Base-by-base conservation (phyloP, 2,888 invertebrate species). In the Lasioglossum villosulum region DNA sequence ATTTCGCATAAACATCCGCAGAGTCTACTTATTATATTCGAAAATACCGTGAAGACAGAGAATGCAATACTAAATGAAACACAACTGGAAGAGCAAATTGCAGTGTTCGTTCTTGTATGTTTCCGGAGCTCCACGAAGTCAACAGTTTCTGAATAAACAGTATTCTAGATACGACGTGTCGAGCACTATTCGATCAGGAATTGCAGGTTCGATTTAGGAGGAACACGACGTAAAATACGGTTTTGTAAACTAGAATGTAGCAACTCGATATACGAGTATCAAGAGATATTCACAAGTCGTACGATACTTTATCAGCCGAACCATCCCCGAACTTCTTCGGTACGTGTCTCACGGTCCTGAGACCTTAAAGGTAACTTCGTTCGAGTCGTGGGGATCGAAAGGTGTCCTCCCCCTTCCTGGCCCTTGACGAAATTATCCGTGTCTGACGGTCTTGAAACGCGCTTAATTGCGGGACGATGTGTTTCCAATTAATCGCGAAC, bases 341-440 rank as follows among this genome's bases (percentile, higher is more conserved):
- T 86, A 89, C 88, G 88, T 83, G 86, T 83, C 75, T 73, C 66
- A 48, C 72, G 81, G 86, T 86, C 81, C 78, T 81, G 82, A 88
- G 82, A 82, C 78, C 83, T 80, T 68, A 71, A 77, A 66, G 63
- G 84, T 88, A 89, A 89, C 86, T 86, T 88, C 72, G 84, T 83
- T 83, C 78, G 80, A 75, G 82, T 84, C 88, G 88, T 42, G 42
- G 74, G 59, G 71, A 81, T 80, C 74, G 84, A 80, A 73, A 78
- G 59, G 75, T 78, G 75, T 59, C 66, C 23, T 6, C 34, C 4
- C 48, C 19, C 19, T 19, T 48, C 68, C 16, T 34, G 80, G 80
- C 66, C 80, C 83, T 63, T 80, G 83, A 83, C 75, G 12, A 76
- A 79, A 84, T 83, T 76, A 79, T 71, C 83, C 14, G 75, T 75